Conservation (phyloP, 2,113 vertebrate genomes). For the Tor tambroides region DNA sequence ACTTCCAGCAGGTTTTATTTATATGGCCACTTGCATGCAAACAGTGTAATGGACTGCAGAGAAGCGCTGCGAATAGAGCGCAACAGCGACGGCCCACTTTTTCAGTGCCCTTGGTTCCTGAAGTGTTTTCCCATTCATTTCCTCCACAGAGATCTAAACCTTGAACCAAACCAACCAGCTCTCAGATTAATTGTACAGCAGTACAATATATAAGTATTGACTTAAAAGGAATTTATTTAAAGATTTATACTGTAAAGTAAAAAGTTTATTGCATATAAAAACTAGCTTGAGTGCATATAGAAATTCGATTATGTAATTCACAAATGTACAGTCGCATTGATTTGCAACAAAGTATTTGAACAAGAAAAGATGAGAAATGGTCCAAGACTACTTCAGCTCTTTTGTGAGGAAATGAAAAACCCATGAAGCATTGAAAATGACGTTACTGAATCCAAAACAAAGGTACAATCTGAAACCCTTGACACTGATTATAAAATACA, state of each 20-base stretch:
- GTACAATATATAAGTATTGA: not conserved
- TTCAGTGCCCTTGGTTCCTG: not conserved
- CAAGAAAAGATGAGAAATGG: not conserved
- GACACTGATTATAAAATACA: not conserved
- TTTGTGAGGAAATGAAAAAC: not conserved
- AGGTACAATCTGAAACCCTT: not conserved
- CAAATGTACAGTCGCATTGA: not conserved
- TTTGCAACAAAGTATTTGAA: not conserved
- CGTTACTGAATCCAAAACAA: not conserved
- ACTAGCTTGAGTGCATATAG: no score
- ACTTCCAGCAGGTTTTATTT: slow-evolving; percentile 13
- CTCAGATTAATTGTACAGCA: not conserved
- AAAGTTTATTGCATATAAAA: not conserved
- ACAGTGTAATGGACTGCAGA: slow-evolving; percentile 6
- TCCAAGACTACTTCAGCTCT: not conserved
- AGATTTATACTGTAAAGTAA: not conserved
- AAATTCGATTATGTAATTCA: not conserved
- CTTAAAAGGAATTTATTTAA: not conserved
- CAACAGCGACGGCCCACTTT: not conserved
- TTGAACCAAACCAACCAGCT: not conserved
- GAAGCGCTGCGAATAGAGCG: not conserved
- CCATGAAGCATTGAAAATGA: not conserved
- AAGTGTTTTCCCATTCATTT: not conserved
- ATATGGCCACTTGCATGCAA: not conserved
- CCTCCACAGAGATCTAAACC: not conserved